phyloP scores from a whole-genome alignment of 2,888 invertebrate species.

The Timema cristinae region DNA sequence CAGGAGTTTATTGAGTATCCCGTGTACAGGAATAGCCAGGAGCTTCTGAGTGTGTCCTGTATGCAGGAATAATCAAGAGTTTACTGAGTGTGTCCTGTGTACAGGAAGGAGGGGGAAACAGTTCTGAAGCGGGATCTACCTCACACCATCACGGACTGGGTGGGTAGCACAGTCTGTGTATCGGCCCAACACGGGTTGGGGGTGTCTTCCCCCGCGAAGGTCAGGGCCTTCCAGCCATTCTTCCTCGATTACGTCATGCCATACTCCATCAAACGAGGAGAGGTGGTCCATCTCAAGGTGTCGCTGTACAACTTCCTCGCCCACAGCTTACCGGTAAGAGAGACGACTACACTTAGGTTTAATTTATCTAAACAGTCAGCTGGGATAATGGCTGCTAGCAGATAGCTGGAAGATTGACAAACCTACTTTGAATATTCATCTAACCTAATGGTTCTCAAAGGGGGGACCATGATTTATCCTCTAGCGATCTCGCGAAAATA shows the following conservation, averaged over 20 bases:
- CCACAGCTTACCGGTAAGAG: slow-evolving; percentile 61
- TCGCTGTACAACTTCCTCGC: slow-evolving; percentile 69
- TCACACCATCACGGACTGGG: slow-evolving; percentile 60
- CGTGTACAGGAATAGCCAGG: background rate
- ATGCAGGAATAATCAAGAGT: too few relatives aligned
- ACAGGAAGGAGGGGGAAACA: slow-evolving; percentile 43
- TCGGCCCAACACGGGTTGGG: slow-evolving; percentile 46
- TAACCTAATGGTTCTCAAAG: too few relatives aligned
- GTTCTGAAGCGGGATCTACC: slow-evolving; percentile 49
- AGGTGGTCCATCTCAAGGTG: slow-evolving; percentile 60
- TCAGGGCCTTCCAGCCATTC: slow-evolving; percentile 65
- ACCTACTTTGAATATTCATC: too few relatives aligned
- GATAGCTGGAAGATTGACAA: too few relatives aligned
- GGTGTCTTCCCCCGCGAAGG: slow-evolving; percentile 45
- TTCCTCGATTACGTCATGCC: slow-evolving; percentile 69
- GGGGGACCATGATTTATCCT: too few relatives aligned
- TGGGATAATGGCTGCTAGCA: too few relatives aligned
- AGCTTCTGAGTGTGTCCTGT: background rate
- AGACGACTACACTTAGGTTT: background rate
- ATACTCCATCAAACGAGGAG: slow-evolving; percentile 61
- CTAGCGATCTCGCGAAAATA: too few relatives aligned
- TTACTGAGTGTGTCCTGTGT: background rate
- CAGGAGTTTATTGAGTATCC: too few relatives aligned
- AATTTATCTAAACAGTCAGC: background rate
- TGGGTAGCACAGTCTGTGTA: slow-evolving; percentile 50